Conservation (phyloP, 2,888 invertebrate species). For the Athalia rosae region DNA sequence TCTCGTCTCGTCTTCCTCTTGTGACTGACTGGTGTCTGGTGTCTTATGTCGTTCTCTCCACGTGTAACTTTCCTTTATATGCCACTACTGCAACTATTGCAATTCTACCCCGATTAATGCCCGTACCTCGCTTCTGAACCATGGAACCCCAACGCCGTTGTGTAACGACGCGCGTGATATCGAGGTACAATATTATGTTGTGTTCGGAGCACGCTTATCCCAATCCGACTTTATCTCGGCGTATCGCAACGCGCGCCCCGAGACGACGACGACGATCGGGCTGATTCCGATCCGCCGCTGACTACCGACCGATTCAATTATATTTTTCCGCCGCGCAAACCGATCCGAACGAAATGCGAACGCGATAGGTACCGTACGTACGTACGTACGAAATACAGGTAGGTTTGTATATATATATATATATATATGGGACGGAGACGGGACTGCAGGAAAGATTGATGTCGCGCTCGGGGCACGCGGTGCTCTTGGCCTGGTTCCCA, state of each 20-base stretch:
- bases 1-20: conserved; percentile 38
- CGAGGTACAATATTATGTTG: neutral
- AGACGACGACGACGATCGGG: neutral
- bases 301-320: no score
- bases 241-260: neutral
- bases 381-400: conserved; percentile 44
- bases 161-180: neutral
- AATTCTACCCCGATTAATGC: neutral
- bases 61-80: conserved; percentile 32
- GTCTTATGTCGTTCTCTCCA: conserved; percentile 35
- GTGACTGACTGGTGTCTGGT: conserved; percentile 39
- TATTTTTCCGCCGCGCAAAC: neutral
- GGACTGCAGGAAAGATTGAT: conserved; percentile 42
- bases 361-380: conserved; percentile 22
- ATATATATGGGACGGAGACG: conserved; percentile 40
- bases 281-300: no score
- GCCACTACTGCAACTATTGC: conserved; percentile 34
- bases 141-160: neutral
- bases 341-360: neutral
- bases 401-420: conserved; percentile 20
- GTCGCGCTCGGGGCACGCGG: conserved; percentile 32
- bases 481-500: conserved; percentile 70
- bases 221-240: no score
- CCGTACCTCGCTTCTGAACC: neutral
- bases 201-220: no score